phyloP scores from a whole-genome alignment of 2,888 invertebrate species.

The Diaprepes abbreviatus region DNA sequence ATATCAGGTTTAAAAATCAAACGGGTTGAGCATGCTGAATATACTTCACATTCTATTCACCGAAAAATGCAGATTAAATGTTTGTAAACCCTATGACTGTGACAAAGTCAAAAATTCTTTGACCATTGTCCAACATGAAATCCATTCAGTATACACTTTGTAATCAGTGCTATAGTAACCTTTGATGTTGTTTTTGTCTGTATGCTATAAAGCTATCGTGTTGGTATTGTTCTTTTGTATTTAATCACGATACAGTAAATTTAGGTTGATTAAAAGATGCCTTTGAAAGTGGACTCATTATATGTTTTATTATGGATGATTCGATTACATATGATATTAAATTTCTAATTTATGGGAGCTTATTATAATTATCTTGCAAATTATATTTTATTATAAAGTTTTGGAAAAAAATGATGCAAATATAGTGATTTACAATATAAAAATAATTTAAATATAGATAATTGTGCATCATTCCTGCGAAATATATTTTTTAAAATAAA shows the following conservation, averaged over 20 bases:
- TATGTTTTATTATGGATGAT: not conserved
- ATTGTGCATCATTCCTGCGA: too few species aligned
- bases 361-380: too few species aligned
- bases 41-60: not conserved
- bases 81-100: not conserved
- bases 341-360: not conserved
- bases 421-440: too few species aligned
- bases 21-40: not conserved
- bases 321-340: not conserved
- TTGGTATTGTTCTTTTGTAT: not conserved
- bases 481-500: too few species aligned
- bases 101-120: not conserved
- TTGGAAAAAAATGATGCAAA: too few species aligned
- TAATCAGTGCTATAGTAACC: conserved; percentile 13
- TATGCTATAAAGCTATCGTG: conserved; percentile 1
- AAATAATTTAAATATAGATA: too few species aligned
- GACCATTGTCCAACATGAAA: conserved; percentile 10
- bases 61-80: not conserved
- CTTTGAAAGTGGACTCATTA: not conserved
- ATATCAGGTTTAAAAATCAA: conserved; percentile 19
- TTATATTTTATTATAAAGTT: too few species aligned
- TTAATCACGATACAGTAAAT: not conserved
- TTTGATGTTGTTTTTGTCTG: not conserved
- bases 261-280: not conserved
- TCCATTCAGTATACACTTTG: not conserved